Conservation (phyloP, 1,140 invertebrate genomes). For the Gonatopus flavifemur region DNA sequence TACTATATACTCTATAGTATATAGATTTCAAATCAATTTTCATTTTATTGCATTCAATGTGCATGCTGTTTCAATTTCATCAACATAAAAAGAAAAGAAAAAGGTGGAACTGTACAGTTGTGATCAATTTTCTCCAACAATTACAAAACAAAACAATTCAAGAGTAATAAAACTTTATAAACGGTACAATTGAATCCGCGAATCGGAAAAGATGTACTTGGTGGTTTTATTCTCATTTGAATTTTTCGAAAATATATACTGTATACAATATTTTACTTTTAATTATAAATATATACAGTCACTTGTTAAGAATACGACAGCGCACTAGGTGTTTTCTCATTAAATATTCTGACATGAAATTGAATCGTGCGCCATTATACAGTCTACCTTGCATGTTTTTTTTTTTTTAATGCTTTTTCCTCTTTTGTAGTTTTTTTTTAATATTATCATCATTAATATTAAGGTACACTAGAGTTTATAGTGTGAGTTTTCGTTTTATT, state of each 20-base stretch:
- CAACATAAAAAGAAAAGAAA: no score
- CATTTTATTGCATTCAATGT: no score
- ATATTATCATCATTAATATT: no score
- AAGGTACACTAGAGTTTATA: no score
- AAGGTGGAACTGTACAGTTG: no score
- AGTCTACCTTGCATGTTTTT: constrained; percentile 36
- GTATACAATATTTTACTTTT: constrained; percentile 59
- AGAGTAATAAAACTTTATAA: not conserved
- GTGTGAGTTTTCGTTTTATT: constrained; percentile 12
- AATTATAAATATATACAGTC: constrained; percentile 58
- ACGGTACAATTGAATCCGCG: constrained; percentile 34
- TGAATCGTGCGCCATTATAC: constrained; percentile 51
- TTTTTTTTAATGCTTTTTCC: constrained; percentile 17
- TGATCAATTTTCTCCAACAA: no score
- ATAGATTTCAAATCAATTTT: no score
- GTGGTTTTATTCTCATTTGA: constrained; percentile 50
- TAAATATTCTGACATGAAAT: constrained; percentile 45
- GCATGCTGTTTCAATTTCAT: no score
- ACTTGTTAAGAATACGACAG: constrained; percentile 41
- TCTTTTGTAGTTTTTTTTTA: constrained; percentile 19
- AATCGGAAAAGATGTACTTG: constrained; percentile 35
- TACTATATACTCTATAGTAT: no score
- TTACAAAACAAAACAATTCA: no score
- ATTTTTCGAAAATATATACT: constrained; percentile 58
- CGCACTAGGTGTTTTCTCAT: constrained; percentile 44